Percentiles rank a stretch among this genome's conserved stretches.
Conservation (phyloP, 2,888 invertebrate species). For the Parnassius orleans region DNA sequence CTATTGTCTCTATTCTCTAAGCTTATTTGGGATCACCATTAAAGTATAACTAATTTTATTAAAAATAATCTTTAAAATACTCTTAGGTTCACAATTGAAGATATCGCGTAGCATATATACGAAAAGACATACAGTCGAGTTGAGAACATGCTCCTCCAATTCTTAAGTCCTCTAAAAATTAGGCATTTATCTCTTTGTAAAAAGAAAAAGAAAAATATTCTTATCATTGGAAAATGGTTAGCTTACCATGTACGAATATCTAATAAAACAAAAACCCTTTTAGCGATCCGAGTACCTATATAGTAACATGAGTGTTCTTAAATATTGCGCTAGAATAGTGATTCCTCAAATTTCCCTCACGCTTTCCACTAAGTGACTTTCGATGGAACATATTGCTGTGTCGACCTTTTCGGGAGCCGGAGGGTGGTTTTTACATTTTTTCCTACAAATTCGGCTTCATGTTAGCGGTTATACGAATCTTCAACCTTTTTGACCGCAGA, state of each 20-base stretch:
- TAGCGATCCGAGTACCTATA: neutral
- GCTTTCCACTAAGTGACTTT: conserved; percentile 69
- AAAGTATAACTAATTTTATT: too few species aligned
- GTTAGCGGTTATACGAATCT: conserved; percentile 35
- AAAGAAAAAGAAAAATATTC: too few species aligned
- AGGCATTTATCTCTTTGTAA: too few species aligned
- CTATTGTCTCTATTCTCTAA: too few species aligned
- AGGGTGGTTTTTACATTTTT: conserved; percentile 71
- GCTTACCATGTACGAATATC: neutral
- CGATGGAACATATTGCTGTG: conserved; percentile 68
- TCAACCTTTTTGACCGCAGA: conserved; percentile 18
- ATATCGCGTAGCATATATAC: too few species aligned
- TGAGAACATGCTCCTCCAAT: too few species aligned
- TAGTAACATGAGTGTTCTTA: conserved; percentile 21
- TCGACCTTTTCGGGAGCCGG: conserved; percentile 47
- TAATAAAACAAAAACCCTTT: neutral
- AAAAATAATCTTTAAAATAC: too few species aligned
- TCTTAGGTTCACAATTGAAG: too few species aligned
- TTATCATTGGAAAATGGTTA: too few species aligned
- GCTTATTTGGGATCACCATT: too few species aligned
- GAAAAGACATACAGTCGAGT: too few species aligned
- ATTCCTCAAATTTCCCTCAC: conserved; percentile 37
- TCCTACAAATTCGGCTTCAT: conserved; percentile 49
- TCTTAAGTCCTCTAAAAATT: too few species aligned
- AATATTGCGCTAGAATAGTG: conserved; percentile 41